Evolutionary conservation across 2,797 vertebrate species (phyloP).

Genomic region (Eulemur rubriventer): DNA sequence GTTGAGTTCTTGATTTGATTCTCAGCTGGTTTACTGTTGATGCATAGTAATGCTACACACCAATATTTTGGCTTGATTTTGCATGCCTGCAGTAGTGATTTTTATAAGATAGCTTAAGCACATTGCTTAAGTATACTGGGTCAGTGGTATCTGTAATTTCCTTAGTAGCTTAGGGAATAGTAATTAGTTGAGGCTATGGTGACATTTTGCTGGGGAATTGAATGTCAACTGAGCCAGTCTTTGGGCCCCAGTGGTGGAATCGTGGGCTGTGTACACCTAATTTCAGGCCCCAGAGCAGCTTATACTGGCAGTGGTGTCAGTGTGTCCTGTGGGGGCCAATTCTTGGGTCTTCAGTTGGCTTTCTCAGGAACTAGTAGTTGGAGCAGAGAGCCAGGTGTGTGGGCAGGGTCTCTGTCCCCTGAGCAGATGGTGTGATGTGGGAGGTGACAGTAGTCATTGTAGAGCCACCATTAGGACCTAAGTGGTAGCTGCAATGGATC

Average conservation of each 20-base stretch:
- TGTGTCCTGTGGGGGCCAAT: neutral
- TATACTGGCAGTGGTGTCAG: neutral
- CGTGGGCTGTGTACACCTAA: neutral
- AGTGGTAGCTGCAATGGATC: neutral
- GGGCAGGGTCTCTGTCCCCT: neutral
- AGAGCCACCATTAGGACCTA: neutral
- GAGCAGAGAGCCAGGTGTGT: neutral
- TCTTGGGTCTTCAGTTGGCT: neutral
- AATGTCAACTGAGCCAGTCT: neutral
- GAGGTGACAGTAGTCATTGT: neutral
- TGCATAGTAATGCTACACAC: neutral
- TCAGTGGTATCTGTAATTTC: neutral
- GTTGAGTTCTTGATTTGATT: neutral
- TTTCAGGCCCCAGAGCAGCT: neutral
- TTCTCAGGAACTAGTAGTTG: neutral
- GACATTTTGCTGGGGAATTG: neutral
- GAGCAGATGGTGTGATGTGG: neutral
- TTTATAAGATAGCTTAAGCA: neutral
- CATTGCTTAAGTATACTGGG: no score
- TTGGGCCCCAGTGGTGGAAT: neutral
- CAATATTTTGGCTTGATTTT: neutral
- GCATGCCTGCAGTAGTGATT: neutral
- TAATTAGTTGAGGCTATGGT: neutral
- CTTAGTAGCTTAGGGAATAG: neutral
- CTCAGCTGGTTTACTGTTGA: neutral